Base-by-base conservation (phyloP, 2,888 invertebrate genomes). In the Ichneumoninae sp. region DNA sequence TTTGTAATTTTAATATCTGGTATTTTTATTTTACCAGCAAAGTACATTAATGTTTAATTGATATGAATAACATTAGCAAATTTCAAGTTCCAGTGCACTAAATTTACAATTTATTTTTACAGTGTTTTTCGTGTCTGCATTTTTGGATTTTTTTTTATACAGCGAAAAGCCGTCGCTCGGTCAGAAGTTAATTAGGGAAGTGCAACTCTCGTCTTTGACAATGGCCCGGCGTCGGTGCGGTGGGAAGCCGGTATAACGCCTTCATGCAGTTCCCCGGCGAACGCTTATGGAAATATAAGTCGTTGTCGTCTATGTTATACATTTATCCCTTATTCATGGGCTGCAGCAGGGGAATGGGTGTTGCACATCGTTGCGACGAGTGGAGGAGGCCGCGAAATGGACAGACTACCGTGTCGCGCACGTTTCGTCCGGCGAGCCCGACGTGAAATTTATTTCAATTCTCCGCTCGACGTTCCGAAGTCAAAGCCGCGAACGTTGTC, bases 251-350 rank as follows among this genome's bases (percentile, higher is more conserved):
- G 40, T 60, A n/a, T 50, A 50, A 66, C 47, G 19, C 50, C 52
- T 65, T 68, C 57, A 3, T 33, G 57, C 44, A 33, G 57, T 82
- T 89, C 89, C 89, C 88, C 79, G 66, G 85, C 54, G 89, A 86
- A 87, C 90, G 85, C 89, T 90, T 90, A 89, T 90, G 90, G 89
- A 90, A 90, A 90, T 90, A 90, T 89, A 89, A 90, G 89, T 89
- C 87, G 87, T 87, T 87, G 87, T 85, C 66, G 66, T 76, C 74
- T 78, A 78, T 89, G 62, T 69, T 57, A 1, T 26, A 57, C 57
- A 75, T 75, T 36, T 60, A 90, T 90, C 87, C 88, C 88, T 90
- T 90, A 90, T 90, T 90, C 89, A 90, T 88, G 88, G 87, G 86
- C 83, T 79, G 60, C 87, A 85, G 83, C 81, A 65, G 74, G 86